Evolutionary conservation across 2,888 invertebrate species (phyloP).

Genomic region (Anorthoa munda): DNA sequence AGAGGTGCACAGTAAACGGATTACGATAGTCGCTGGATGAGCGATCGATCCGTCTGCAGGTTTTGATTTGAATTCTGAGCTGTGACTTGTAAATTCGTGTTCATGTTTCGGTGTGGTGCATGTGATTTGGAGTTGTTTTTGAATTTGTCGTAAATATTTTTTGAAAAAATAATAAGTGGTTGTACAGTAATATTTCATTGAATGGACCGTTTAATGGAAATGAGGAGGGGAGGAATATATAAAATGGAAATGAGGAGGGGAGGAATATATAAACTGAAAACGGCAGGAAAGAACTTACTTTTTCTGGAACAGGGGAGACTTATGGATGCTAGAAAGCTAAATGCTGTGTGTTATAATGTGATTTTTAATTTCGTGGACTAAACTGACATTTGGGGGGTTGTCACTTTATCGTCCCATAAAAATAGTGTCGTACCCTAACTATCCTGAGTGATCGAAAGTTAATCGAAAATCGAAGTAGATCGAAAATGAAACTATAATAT

Average conservation of each 20-base stretch:
- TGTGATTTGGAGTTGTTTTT: slow-evolving; percentile 1
- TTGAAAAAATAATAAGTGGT: background rate
- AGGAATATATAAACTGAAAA: background rate
- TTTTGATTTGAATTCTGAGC: slow-evolving; percentile 39
- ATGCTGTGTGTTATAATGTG: too few relatives aligned
- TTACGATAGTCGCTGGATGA: slow-evolving; percentile 34
- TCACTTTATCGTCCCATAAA: too few relatives aligned
- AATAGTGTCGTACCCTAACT: too few relatives aligned
- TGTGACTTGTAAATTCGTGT: background rate
- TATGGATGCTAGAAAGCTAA: background rate
- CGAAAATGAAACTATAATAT: too few relatives aligned
- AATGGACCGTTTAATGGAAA: background rate
- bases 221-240: background rate
- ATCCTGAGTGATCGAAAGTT: too few relatives aligned
- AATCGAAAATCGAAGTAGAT: too few relatives aligned
- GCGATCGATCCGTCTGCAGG: slow-evolving; percentile 31
- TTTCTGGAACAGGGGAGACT: background rate
- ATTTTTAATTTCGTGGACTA: too few relatives aligned
- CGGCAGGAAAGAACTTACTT: background rate
- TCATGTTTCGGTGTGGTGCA: slow-evolving; percentile 2
- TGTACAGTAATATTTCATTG: background rate
- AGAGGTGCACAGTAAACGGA: slow-evolving; percentile 34
- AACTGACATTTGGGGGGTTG: too few relatives aligned
- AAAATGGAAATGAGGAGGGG: background rate
- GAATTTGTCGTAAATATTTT: background rate